Conservation (phyloP, 2,113 vertebrate genomes). For the Lepidothrix coronata region DNA sequence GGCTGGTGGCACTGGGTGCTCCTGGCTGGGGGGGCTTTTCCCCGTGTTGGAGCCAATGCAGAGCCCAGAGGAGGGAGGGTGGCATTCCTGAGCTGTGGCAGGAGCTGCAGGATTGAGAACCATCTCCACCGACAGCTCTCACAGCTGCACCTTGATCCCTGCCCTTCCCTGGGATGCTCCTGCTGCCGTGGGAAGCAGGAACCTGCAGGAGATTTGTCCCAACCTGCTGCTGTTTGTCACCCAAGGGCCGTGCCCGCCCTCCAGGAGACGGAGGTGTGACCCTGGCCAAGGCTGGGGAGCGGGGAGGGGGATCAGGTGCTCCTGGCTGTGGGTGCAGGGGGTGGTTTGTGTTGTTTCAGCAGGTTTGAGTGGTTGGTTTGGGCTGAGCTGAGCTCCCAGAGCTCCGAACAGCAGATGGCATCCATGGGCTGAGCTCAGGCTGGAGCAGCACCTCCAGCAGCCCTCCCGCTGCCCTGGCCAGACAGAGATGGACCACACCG, state of each 20-base stretch:
- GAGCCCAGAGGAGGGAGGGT: background rate
- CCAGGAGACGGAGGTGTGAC: background rate
- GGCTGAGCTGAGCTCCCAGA: background rate
- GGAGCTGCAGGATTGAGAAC: background rate
- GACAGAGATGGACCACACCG: accelerated
- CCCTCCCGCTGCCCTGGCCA: background rate
- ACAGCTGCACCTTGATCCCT: background rate
- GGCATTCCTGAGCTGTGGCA: background rate
- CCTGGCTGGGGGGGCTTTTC: background rate
- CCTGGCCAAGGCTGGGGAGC: background rate
- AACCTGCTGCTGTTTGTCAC: accelerated
- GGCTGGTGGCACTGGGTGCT: background rate
- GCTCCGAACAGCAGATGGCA: conserved; percentile 47
- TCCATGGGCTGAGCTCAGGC: background rate
- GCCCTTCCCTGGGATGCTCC: background rate
- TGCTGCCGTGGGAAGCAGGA: background rate
- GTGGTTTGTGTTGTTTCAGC: accelerated
- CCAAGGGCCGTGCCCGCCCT: background rate
- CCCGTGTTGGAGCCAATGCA: accelerated
- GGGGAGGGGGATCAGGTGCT: accelerated
- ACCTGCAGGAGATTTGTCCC: background rate
- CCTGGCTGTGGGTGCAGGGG: background rate
- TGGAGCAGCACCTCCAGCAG: background rate
- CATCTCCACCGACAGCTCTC: background rate
- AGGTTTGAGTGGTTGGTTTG: accelerated